These are phyloP conservation scores for Diarsia rubi DNA, from an alignment of 2,888 invertebrate species.

Conservation along the genomic window DNA sequence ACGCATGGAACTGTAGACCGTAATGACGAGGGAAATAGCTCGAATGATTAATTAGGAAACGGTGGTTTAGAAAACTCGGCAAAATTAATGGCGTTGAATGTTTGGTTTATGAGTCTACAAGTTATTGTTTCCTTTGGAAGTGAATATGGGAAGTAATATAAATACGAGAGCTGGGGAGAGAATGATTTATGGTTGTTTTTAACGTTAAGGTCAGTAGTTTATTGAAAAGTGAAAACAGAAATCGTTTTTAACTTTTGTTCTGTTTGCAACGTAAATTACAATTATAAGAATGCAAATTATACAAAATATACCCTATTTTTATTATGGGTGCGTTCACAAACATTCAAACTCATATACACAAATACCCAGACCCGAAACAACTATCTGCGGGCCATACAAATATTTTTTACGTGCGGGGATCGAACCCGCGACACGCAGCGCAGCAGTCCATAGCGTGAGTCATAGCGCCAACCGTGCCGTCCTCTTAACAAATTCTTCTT, in stretches of 20 bases:
- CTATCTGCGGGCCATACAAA: too few species aligned
- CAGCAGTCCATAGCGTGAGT: too few species aligned
- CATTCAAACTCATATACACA: too few species aligned
- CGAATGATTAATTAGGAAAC: constrained; percentile 45
- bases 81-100: constrained; percentile 27
- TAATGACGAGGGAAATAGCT: constrained; percentile 44
- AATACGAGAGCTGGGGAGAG: background rate
- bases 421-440: too few species aligned
- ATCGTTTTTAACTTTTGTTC: background rate
- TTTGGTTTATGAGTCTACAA: constrained; percentile 27
- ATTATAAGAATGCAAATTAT: background rate
- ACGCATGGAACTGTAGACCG: constrained; percentile 36
- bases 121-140: constrained; percentile 50
- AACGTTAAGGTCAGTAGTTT: background rate
- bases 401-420: too few species aligned
- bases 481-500: background rate
- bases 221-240: background rate
- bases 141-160: constrained; percentile 15
- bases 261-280: background rate
- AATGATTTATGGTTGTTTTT: background rate
- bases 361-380: too few species aligned
- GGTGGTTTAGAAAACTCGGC: constrained; percentile 47
- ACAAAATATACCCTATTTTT: background rate
- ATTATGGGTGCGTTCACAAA: too few species aligned
- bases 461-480: too few species aligned